Evolutionary conservation across 2,797 vertebrate species (phyloP), one percentile per base, ranked within the genome.

Genomic region (Phalloptychus januarius): DNA sequence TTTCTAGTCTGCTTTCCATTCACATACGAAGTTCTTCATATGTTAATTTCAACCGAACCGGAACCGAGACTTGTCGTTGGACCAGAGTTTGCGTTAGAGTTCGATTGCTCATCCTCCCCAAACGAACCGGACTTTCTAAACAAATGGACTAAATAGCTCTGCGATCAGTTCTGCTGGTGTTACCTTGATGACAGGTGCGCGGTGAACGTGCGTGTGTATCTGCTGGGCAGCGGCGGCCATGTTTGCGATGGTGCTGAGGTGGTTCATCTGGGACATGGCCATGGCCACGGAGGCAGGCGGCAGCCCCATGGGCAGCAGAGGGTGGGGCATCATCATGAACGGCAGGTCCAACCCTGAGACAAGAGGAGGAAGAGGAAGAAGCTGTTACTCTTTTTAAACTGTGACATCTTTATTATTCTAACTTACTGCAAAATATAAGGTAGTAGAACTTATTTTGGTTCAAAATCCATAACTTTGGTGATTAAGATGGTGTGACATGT

Each of bases 211-310:
- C 3, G 92, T 97, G 93, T 98, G 97, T 95, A 98, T 97, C 93
- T 98, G 97, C 93, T 98, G 97, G 42, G 97, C 97, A 7, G 97
- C 97, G 25, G 96, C 97, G 16, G 97, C 97, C 97, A 98, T 98
- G 94, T 98, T 98, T 84, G 97, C 97, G 81, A 98, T 97, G 77
- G 97, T 98, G 93, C 94, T 98, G 92, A 99, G 97, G 92, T 99
- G 98, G 95, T 97, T 98, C 98, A 98, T 99, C 95, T 98, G 98
- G 71, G 97, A 98, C 97, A 99, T 98, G 79, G 97, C 98, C 98
- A 98, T 98, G 85, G 97, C 97, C 48, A 99, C 97, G 1, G 98
- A 98, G 4, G 97, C 97, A 0, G 97, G 97, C 83, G 98, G 97
- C 72, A 98, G 95, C 81, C 97, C 97, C 95, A 98, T 97, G 25